Conservation (phyloP, 2,797 vertebrate genomes). For the Iguana delicatissima region DNA sequence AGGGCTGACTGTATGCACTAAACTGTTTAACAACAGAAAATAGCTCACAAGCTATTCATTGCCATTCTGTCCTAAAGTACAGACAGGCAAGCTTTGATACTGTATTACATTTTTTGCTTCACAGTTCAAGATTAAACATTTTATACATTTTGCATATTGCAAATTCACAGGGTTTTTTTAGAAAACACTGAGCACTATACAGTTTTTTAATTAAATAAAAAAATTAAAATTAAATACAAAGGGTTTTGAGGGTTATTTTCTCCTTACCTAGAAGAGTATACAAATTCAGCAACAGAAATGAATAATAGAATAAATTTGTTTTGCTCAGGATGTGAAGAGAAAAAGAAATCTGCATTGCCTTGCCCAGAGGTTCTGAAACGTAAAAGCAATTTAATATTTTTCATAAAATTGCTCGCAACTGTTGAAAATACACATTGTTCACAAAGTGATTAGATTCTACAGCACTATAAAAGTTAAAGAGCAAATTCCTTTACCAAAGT, state of each 20-base stretch:
- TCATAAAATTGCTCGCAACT: conserved; percentile 56
- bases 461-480: neutral
- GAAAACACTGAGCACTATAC: neutral
- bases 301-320: conserved; percentile 88
- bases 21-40: neutral
- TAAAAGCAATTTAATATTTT: conserved; percentile 47
- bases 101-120: neutral
- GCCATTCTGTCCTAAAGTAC: conserved; percentile 10
- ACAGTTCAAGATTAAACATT: neutral
- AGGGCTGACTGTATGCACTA: neutral
- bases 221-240: neutral
- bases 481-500: neutral
- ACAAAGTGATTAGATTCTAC: neutral
- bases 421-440: neutral
- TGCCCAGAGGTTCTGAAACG: conserved; percentile 77
- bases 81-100: conserved; percentile 13
- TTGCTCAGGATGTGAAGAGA: conserved; percentile 92
- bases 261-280: conserved; percentile 92
- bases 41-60: neutral
- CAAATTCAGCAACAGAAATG: conserved; percentile 89
- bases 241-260: conserved; percentile 35
- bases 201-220: neutral
- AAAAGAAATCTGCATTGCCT: conserved; percentile 79
- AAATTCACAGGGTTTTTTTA: neutral
- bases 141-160: neutral